Evolutionary conservation across 2,113 vertebrate species (phyloP), one percentile per base, ranked within the genome.

Genomic region (Hemicordylus capensis): DNA sequence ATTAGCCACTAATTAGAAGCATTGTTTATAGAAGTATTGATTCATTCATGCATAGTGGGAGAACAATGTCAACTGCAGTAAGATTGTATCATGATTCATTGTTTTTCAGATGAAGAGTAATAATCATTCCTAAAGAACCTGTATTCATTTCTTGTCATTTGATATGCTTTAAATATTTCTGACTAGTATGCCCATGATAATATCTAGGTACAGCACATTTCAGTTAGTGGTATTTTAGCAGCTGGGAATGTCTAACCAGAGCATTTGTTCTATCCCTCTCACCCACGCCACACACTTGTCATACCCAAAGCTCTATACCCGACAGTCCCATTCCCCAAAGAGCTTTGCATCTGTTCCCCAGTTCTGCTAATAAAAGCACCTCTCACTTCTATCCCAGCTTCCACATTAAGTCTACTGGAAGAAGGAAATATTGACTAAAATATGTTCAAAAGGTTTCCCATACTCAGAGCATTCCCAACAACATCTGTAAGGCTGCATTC

Each of bases 1-100:
- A 90, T 93, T 90, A 92, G 80, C 61, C 75, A 90, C 76, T 90
- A 87, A 88, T 88, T 91, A 83, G 90, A 86, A 90, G 84, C 89
- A 84, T 92, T 90, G 74, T 89, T 88, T 84, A 56, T 1, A 6
- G 88, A 94, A 58, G 64, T 92, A 92, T 92, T 92, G 91, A 93
- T 93, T 90, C 86, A 84, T 61, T 86, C 66, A 88, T 37, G 34
- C 59, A 51, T 20, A 0, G n/a, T 77, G 88, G 80, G 88, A 80
- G 90, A 67, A n/a, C 34, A 66, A 56, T 88, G 80, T 64, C 59
- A 87, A 66, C 76, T 89, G 89, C 75, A 61, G 6, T 78, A 90
- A 93, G 91, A 82, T 54, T 78, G 31, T 67, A 51, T 85, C 69
- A 84, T 56, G 81, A 79, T 86, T 70, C 78, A 76, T 61, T 88